Evolutionary conservation across 2,797 vertebrate species (phyloP).

Genomic region (Anisognathus igniventris): DNA sequence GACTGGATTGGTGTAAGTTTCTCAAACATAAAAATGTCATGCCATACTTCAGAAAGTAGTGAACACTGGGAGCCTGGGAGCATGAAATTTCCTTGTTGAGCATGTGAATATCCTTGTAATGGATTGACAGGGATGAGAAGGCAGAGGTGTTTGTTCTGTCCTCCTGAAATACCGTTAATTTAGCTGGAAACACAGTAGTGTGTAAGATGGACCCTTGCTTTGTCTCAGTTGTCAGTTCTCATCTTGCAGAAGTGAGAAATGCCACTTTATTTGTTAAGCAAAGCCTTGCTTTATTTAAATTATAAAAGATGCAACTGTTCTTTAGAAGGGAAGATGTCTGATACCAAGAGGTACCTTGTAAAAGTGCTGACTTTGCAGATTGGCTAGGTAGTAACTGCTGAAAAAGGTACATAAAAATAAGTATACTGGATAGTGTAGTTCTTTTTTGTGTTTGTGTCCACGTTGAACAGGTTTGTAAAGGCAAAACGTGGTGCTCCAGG

Average conservation of each 20-base stretch:
- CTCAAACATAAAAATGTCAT: background rate
- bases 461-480: background rate
- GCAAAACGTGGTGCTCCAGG: background rate
- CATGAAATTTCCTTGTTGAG: background rate
- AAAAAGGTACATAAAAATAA: background rate
- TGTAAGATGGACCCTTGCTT: background rate
- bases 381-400: background rate
- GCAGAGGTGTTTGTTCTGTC: background rate
- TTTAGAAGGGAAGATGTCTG: background rate
- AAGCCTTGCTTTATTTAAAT: background rate
- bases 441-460: background rate
- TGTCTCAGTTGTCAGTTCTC: background rate
- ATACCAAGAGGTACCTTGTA: background rate
- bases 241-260: background rate
- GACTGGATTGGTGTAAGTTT: background rate
- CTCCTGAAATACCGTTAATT: background rate
- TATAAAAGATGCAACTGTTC: background rate
- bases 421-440: background rate
- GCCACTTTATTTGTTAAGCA: background rate
- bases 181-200: background rate
- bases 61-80: background rate
- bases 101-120: background rate
- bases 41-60: background rate
- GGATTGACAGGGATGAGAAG: background rate
- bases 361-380: background rate